Percentiles rank a stretch among this genome's conserved stretches.
Evolutionary conservation across 2,888 invertebrate genomes (phyloP).

Genomic region (Brachyopa scutellaris): DNA sequence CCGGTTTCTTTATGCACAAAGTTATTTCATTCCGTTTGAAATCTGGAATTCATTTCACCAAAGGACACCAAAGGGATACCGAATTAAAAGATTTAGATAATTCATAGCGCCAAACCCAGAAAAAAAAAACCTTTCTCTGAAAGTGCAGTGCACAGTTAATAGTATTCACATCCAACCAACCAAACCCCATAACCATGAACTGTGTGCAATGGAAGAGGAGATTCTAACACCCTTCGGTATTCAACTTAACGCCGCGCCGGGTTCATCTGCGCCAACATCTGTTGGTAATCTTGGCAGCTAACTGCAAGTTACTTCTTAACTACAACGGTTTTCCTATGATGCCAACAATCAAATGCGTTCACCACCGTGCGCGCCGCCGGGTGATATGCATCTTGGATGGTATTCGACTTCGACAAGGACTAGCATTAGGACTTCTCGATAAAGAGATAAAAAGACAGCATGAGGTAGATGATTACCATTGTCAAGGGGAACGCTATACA

Average conservation of each 20-base stretch:
- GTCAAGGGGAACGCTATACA: constrained; percentile 25
- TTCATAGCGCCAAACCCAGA: constrained; percentile 55
- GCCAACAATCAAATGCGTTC: constrained; percentile 32
- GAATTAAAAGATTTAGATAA: constrained; percentile 69
- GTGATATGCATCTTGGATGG: constrained; percentile 26
- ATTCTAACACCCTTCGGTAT: constrained; percentile 28
- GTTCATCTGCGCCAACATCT: constrained; percentile 26
- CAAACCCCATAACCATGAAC: background rate
- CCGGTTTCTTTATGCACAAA: constrained; percentile 48
- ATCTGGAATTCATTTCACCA: constrained; percentile 47
- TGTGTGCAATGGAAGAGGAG: background rate
- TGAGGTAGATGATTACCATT: constrained; percentile 47
- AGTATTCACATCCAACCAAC: constrained; percentile 9
- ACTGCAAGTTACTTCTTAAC: constrained; percentile 40
- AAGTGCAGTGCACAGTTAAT: constrained; percentile 42
- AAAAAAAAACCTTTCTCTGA: background rate
- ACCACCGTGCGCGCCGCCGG: background rate
- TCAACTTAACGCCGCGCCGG: background rate
- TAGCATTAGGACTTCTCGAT: background rate
- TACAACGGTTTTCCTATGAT: constrained; percentile 26
- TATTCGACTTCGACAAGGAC: constrained; percentile 9
- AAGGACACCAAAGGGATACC: constrained; percentile 54
- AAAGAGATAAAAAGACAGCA: constrained; percentile 16
- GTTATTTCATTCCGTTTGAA: constrained; percentile 61
- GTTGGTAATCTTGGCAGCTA: constrained; percentile 36